Evolutionary conservation across 1,140 invertebrate genomes (phyloP), one percentile per base, ranked within the genome.

Genomic region (Scaptodrosophila lebanonensis): DNA sequence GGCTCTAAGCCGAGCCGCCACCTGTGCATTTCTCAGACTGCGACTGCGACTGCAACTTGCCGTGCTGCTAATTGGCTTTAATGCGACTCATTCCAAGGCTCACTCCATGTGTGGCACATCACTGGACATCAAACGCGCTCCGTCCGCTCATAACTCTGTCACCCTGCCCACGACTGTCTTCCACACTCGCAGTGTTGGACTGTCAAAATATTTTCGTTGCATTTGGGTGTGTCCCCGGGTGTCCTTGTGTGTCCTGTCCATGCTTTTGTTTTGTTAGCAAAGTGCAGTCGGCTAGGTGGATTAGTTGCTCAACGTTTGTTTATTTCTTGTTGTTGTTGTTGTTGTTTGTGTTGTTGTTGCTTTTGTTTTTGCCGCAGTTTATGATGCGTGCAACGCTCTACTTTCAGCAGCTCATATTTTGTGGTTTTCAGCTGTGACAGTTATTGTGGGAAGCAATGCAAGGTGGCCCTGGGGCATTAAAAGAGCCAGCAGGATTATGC

Each of bases 171-270:
- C 36, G 15, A 3, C 2, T 32, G 8, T 35, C 22, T 39, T 25
- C 25, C 22, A 25, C 40, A 25, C 16, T 30, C 39, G 38, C 17
- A 33, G 44, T 57, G 59, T 66, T 47, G 59, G 53, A 66, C 72
- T 79, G 73, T 83, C 72, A 83, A 83, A 83, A 83, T 83, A 83
- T 83, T 83, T 75, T 75, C 51, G 60, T 82, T 82, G 75, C 75
- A 75, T 82, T 82, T 62, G 75, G 76, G 76, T 71, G 67, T 76
- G 58, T 54, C 51, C 61, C 47, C 18, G 6, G 20, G 11, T 38
- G 36, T 50, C 27, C 22, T 30, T 47, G 43, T 47, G 13, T 38
- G 17, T 16, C 7, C 38, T 35, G 17, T 33, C 7, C 6, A 11
- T 42, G 3, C 22, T 7, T 29, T 36, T 82, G 75, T 82, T 82